Conservation (phyloP, 2,113 vertebrate genomes). For the Columba livia region DNA sequence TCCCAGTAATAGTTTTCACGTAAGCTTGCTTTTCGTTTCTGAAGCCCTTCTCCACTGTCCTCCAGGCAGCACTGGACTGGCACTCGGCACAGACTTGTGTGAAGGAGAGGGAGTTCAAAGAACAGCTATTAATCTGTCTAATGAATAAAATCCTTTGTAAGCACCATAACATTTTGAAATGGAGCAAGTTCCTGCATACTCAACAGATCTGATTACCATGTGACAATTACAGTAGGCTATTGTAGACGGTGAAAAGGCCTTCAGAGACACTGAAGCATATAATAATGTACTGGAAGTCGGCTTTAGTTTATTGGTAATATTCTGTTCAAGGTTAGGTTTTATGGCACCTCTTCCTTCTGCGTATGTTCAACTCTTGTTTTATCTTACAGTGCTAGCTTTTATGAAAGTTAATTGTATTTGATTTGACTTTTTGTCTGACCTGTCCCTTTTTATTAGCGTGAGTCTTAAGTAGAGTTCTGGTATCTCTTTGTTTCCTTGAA, state of each 20-base stretch:
- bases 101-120: slow-evolving; percentile 50
- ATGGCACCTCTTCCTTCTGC: background rate
- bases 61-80: background rate
- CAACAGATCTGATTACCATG: slow-evolving; percentile 66
- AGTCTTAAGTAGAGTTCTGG: background rate
- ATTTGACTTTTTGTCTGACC: background rate
- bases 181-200: slow-evolving; percentile 41
- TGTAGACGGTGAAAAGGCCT: slow-evolving; percentile 52
- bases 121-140: slow-evolving; percentile 48
- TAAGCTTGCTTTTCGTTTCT: background rate
- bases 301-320: slow-evolving; percentile 10
- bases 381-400: background rate
- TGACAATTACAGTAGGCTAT: slow-evolving; percentile 60
- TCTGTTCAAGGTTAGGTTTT: slow-evolving; percentile 17
- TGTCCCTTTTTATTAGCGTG: background rate
- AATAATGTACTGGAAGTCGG: background rate
- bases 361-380: background rate
- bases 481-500: background rate
- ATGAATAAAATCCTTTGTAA: slow-evolving; percentile 73
- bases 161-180: slow-evolving; percentile 63
- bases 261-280: background rate
- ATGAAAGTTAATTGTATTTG: background rate
- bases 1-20: background rate
- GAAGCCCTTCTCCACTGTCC: background rate
- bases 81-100: background rate